Percentiles rank a stretch among this genome's conserved stretches.
phyloP scores from a whole-genome alignment of 2,113 vertebrate species.

The Dinomys branickii region DNA sequence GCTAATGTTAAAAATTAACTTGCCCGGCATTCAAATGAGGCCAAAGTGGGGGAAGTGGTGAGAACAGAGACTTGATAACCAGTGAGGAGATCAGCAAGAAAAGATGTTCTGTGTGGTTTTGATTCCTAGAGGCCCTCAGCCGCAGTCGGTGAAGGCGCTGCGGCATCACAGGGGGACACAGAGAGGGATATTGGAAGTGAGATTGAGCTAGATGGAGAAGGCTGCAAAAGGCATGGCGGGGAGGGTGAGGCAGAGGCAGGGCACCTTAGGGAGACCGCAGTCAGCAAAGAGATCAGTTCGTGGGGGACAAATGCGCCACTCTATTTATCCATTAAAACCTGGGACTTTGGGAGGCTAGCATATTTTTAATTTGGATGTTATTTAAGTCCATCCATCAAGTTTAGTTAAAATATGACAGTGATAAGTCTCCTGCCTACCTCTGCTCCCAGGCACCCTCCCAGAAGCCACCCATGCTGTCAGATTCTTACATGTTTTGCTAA shows the following conservation, averaged over 20 bases:
- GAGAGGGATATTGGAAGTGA: not conserved
- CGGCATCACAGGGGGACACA: not conserved
- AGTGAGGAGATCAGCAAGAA: not conserved
- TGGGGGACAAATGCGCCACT: not conserved
- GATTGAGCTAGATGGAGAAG: not conserved
- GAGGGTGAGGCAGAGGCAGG: not conserved
- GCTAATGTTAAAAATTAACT: conserved; percentile 33
- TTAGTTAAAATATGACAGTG: not conserved
- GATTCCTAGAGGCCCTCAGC: no score
- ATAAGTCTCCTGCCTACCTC: not conserved
- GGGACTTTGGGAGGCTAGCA: not conserved
- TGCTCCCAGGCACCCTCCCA: not conserved
- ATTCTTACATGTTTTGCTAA: not conserved
- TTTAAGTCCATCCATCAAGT: not conserved
- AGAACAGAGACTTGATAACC: not conserved
- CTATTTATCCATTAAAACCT: not conserved
- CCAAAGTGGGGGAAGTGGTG: not conserved
- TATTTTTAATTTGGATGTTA: not conserved
- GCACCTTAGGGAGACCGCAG: not conserved
- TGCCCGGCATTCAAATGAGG: conserved; percentile 4
- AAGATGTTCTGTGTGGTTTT: not conserved
- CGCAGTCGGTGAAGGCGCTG: no score
- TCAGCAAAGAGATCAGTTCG: not conserved
- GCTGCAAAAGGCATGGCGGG: not conserved
- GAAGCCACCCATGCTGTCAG: not conserved